Conservation (phyloP, 2,113 vertebrate genomes). For the Gallinago paraguaiae region DNA sequence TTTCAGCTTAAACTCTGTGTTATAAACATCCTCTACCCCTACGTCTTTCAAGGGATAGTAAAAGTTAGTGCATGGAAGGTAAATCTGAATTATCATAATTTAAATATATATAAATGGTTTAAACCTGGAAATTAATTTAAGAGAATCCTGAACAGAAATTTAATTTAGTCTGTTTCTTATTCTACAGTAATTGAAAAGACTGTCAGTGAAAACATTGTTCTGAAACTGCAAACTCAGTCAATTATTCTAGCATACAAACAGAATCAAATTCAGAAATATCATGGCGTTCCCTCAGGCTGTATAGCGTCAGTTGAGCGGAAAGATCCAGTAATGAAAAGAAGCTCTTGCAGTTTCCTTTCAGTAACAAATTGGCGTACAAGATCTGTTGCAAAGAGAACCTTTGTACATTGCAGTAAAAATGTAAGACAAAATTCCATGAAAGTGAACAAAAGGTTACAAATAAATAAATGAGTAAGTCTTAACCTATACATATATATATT, state of each 20-base stretch:
- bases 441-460: neutral
- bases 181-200: neutral
- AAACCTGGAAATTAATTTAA: neutral
- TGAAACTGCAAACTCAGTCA: neutral
- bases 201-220: neutral
- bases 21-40: neutral
- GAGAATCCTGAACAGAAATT: neutral
- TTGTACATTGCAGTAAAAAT: neutral
- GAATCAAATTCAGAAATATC: neutral
- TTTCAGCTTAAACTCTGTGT: neutral
- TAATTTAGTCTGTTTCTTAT: neutral
- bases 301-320: neutral
- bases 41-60: neutral
- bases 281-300: neutral
- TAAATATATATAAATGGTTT: neutral
- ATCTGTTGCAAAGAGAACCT: neutral
- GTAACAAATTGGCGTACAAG: neutral
- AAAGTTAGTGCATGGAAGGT: neutral
- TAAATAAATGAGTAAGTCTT: neutral
- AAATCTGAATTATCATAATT: neutral
- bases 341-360: neutral
- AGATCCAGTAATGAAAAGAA: constrained; percentile 17
- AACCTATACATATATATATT: neutral
- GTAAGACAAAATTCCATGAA: neutral
- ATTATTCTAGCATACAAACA: neutral